Conservation (phyloP, 1,140 invertebrate genomes). For the Notospermus geniculatus region DNA sequence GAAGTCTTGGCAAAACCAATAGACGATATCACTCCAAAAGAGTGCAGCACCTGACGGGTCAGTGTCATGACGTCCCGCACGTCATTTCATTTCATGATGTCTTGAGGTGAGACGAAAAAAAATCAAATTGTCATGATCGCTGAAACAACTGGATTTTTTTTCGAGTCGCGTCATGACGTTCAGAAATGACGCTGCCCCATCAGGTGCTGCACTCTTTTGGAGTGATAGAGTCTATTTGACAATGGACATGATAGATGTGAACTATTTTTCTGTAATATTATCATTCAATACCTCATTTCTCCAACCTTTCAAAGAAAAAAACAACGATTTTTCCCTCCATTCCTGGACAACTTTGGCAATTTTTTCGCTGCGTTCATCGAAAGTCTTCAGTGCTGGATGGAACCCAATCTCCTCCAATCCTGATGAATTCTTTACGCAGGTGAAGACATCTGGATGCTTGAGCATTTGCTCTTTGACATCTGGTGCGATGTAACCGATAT, state of each 20-base stretch:
- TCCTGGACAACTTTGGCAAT: conserved; percentile 77
- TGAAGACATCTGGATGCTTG: conserved; percentile 78
- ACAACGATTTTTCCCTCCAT: conserved; percentile 66
- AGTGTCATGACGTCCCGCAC: no score
- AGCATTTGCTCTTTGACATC: conserved; percentile 76
- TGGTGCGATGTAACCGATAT: conserved; percentile 81
- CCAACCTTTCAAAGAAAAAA: conserved; percentile 79
- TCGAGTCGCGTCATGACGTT: no score
- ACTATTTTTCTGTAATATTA: neutral
- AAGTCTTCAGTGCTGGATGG: conserved; percentile 80
- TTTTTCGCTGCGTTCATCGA: conserved; percentile 72
- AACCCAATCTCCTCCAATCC: conserved; percentile 63
- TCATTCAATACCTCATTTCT: conserved; percentile 72
- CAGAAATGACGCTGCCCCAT: no score
- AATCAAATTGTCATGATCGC: no score
- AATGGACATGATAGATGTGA: neutral
- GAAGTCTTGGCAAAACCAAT: no score
- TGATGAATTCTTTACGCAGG: conserved; percentile 60
- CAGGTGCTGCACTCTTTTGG: no score
- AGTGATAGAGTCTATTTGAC: neutral
- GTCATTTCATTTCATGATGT: no score
- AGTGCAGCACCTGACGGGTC: no score
- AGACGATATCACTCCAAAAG: no score
- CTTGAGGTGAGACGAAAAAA: no score
- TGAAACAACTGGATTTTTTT: no score